Conservation (phyloP, 2,888 invertebrate genomes). For the Podabrus alpinus region DNA sequence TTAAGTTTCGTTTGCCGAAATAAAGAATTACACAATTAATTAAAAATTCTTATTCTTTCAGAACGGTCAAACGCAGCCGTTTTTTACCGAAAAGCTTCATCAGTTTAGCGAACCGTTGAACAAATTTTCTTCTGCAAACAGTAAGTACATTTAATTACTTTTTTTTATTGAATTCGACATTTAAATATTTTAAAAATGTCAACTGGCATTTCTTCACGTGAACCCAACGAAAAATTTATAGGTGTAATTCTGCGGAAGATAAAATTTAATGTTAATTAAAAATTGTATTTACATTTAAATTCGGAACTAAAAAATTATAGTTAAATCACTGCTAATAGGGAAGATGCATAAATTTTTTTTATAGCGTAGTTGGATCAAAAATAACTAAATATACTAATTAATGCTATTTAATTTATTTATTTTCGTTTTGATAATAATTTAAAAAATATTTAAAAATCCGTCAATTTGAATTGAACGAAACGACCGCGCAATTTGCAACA, state of each 20-base stretch:
- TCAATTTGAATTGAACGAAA: too few species aligned
- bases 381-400: too few species aligned
- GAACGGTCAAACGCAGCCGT: slow-evolving; percentile 55
- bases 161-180: background rate
- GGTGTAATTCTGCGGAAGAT: too few species aligned
- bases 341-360: too few species aligned
- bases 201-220: background rate
- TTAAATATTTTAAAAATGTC: background rate
- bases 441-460: too few species aligned
- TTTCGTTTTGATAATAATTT: too few species aligned
- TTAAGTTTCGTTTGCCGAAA: background rate
- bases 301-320: background rate
- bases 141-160: slow-evolving; percentile 49
- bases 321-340: background rate
- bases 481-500: too few species aligned
- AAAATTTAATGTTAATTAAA: too few species aligned
- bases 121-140: slow-evolving; percentile 58
- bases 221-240: background rate
- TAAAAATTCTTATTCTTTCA: slow-evolving; percentile 47
- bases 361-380: too few species aligned
- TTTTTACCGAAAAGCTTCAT: slow-evolving; percentile 57
- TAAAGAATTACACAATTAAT: background rate
- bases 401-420: too few species aligned
- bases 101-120: slow-evolving; percentile 59
- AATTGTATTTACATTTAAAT: background rate